These are phyloP conservation scores for Drosophila varians DNA, from an alignment of 1,140 invertebrate genomes.

Conservation along the genomic window DNA sequence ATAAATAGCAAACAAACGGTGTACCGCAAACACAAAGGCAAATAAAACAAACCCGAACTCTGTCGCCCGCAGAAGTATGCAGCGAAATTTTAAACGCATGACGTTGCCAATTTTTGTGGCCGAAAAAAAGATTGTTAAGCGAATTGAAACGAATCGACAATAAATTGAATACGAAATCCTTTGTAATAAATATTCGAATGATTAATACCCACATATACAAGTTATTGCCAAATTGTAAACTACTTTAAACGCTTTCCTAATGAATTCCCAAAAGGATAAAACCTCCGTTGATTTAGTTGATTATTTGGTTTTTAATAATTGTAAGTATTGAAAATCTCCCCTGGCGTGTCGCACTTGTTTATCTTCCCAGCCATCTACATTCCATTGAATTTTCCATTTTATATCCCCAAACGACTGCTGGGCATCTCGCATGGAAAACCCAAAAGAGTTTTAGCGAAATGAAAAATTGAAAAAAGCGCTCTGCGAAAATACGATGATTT, in stretches of 20 bases:
- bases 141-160: slow-evolving; percentile 53
- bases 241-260: no score
- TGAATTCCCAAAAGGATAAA: no score
- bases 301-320: neutral
- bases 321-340: neutral
- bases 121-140: slow-evolving; percentile 14
- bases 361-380: neutral
- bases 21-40: slow-evolving; percentile 42
- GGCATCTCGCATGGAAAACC: slow-evolving; percentile 13
- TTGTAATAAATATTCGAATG: neutral
- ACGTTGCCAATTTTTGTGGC: slow-evolving; percentile 64
- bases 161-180: slow-evolving; percentile 50
- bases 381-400: slow-evolving; percentile 7
- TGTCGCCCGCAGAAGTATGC: slow-evolving; percentile 61
- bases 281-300: neutral
- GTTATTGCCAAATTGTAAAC: neutral
- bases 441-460: slow-evolving; percentile 67
- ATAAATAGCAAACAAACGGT: slow-evolving; percentile 57
- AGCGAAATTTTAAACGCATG: slow-evolving; percentile 64
- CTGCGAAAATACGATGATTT: slow-evolving; percentile 55
- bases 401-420: slow-evolving; percentile 10
- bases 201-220: neutral
- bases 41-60: slow-evolving; percentile 14
- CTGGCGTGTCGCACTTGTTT: neutral
- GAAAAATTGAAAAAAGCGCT: slow-evolving; percentile 64